Evolutionary conservation across 2,888 invertebrate species (phyloP), one percentile per base, ranked within the genome.

Genomic region (Elmis aenea): DNA sequence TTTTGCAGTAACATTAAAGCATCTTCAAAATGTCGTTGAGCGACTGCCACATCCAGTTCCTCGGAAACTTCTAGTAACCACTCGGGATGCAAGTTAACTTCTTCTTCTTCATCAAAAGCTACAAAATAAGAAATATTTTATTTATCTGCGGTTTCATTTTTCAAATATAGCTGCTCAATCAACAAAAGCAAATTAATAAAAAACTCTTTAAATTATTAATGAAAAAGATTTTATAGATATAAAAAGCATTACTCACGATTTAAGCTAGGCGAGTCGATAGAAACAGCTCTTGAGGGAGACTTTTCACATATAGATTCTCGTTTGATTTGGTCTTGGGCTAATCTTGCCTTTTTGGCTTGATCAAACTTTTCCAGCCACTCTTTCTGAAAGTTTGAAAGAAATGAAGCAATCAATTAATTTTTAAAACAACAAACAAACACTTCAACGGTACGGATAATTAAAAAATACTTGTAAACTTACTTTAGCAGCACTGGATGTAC

Each of bases 311-410:
- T 48, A 2, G 62, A 58, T 47, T 68, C 68, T 20, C 64, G 46
- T 52, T 66, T 68, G 27, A 60, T 76, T 58, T 69, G 75, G 53
- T 78, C 83, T 57, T 77, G 77, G 2, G 76, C 73, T 51, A 83
- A 70, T 58, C 86, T 79, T 46, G 83, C 77, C 61, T 89, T 91
- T 62, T 95, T 92, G 0, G 90, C 88, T 49, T 84, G 77, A 60
- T 95, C 95, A 62, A 94, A 84, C 60, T 89, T 86, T 50, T 92
- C 91, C 50, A 95, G 71, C 95, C 95, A 95, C 59, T 93, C 91
- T 70, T 86, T 87, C 81, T 91, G 50, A 21, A 60, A 61, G 32
- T 8, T 18, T n/a, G n/a, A n/a, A n/a, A n/a, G n/a, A n/a, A n/a
- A n/a, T n/a, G n/a, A n/a, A n/a, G n/a, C n/a, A n/a, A n/a, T 40